phyloP scores from a whole-genome alignment of 2,797 vertebrate genomes.

The Melanotaenia parkinsoni region DNA sequence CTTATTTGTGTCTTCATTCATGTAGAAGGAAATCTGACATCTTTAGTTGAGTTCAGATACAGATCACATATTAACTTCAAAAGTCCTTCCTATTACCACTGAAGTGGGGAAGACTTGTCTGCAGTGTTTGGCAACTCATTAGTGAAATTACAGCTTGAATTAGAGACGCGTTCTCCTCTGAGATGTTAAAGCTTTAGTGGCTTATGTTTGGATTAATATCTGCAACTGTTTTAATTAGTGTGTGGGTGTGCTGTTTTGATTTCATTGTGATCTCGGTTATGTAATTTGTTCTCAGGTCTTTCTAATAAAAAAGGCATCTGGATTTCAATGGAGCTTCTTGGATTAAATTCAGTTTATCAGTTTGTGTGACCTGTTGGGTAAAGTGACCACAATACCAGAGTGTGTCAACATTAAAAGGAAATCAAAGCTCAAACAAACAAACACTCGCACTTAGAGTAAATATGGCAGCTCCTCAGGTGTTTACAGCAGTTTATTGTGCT shows the following conservation, averaged over 20 bases:
- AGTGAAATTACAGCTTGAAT: slow-evolving; percentile 20
- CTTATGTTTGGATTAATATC: slow-evolving; percentile 19
- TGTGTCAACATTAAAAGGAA: slow-evolving; percentile 17
- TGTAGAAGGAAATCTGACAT: slow-evolving; percentile 15
- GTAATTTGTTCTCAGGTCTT: slow-evolving; percentile 1
- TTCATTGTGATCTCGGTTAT: not conserved
- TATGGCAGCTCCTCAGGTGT: slow-evolving; percentile 14
- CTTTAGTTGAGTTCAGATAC: not conserved
- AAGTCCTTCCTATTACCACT: slow-evolving; percentile 11
- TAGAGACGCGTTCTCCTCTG: slow-evolving; percentile 4
- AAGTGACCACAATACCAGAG: not conserved
- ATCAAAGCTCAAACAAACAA: slow-evolving; percentile 5
- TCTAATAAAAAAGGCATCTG: not conserved
- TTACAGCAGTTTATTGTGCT: slow-evolving; percentile 40
- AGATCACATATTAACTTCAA: slow-evolving; percentile 18
- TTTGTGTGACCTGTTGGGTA: slow-evolving; percentile 4
- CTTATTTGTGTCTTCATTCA: slow-evolving; percentile 5
- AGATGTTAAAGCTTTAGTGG: slow-evolving; percentile 21
- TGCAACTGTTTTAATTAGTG: slow-evolving; percentile 31
- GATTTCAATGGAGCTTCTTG: slow-evolving; percentile 1
- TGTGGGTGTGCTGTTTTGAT: not conserved
- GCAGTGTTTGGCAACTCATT: slow-evolving; percentile 15
- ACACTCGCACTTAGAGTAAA: not conserved
- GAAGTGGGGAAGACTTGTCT: not conserved
- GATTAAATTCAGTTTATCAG: slow-evolving; percentile 4